Percentiles rank a stretch among this genome's conserved stretches.
phyloP scores from a whole-genome alignment of 1,140 invertebrate genomes.

The Neotoxoptera formosana region DNA sequence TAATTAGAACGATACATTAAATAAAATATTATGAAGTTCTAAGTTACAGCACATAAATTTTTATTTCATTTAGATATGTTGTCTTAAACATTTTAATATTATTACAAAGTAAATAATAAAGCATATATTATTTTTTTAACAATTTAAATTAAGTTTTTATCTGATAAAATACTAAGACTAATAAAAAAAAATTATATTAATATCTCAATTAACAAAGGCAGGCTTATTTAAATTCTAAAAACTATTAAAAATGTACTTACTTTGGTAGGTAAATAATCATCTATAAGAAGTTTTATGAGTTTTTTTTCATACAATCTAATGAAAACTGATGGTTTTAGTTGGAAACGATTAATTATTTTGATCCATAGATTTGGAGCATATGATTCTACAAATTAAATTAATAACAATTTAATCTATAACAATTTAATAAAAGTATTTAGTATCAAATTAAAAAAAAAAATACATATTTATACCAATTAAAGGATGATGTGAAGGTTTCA shows the following conservation, averaged over 20 bases:
- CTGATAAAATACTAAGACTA: neutral
- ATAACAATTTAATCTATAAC: neutral
- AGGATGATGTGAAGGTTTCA: constrained; percentile 76
- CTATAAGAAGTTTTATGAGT: constrained; percentile 70
- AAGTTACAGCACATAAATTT: too few species aligned
- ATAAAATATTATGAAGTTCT: too few species aligned
- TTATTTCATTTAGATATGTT: too few species aligned
- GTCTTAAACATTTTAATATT: too few species aligned
- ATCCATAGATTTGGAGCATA: constrained; percentile 55
- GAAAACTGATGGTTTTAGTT: constrained; percentile 55
- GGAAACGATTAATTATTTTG: constrained; percentile 50
- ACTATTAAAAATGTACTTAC: constrained; percentile 64
- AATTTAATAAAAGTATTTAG: neutral
- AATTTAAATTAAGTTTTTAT: neutral
- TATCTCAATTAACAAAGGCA: neutral
- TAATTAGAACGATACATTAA: neutral
- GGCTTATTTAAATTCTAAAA: neutral
- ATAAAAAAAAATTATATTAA: neutral
- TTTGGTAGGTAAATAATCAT: constrained; percentile 68
- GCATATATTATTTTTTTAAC: neutral
- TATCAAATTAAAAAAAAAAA: neutral
- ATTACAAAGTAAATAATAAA: neutral
- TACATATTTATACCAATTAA: constrained; percentile 65
- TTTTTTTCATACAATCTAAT: constrained; percentile 63
- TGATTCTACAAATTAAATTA: constrained; percentile 2